These are phyloP conservation scores for Scaptomyza reducta DNA, from an alignment of 2,888 invertebrate species.

Conservation along the genomic window DNA sequence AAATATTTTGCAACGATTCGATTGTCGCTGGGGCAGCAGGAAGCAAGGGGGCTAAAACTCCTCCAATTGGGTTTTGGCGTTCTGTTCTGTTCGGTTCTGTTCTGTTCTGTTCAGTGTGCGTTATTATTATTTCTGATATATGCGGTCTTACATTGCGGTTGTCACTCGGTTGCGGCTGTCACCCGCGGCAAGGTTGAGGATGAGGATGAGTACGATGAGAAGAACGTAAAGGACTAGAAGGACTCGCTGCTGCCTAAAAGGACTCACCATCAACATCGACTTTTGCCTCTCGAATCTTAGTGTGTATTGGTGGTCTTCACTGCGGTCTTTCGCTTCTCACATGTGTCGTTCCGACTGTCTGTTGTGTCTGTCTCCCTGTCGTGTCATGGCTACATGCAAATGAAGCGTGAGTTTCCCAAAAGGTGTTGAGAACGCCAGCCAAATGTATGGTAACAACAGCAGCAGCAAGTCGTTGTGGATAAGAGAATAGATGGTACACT, in stretches of 20 bases:
- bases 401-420: slow-evolving; percentile 79
- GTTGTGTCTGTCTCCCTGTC: slow-evolving; percentile 15
- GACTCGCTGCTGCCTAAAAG: slow-evolving; percentile 27
- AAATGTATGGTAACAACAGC: slow-evolving; percentile 33
- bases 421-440: slow-evolving; percentile 77
- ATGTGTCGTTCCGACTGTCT: background rate
- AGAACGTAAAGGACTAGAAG: no score
- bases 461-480: background rate
- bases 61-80: slow-evolving; percentile 51
- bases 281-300: slow-evolving; percentile 18
- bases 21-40: slow-evolving; percentile 44
- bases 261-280: slow-evolving; percentile 21
- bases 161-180: slow-evolving; percentile 68
- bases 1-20: slow-evolving; percentile 75
- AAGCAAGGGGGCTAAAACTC: slow-evolving; percentile 10
- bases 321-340: slow-evolving; percentile 51
- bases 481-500: background rate
- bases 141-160: slow-evolving; percentile 79
- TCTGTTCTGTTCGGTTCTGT: background rate
- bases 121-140: slow-evolving; percentile 79
- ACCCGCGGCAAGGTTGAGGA: slow-evolving; percentile 40
- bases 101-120: slow-evolving; percentile 35
- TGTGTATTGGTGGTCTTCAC: slow-evolving; percentile 45
- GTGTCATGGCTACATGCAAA: slow-evolving; percentile 79
- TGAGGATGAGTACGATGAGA: background rate